A percentile compares a stretch with the other conserved stretches of the same genome.
Conservation (phyloP, 2,797 vertebrate species). For the Epinephelus coioides region DNA sequence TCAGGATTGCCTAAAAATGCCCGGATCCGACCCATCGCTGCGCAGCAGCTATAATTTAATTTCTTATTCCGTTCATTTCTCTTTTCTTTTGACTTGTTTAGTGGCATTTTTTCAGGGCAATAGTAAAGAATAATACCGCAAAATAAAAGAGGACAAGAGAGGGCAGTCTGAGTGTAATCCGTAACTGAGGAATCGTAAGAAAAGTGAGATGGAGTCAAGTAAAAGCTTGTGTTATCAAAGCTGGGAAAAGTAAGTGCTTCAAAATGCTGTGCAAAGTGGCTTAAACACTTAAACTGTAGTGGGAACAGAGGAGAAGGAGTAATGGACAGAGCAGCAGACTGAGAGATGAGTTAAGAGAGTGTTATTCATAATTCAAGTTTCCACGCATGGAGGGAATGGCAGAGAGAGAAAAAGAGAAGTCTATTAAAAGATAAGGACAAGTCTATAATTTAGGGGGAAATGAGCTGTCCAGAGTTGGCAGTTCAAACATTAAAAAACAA, state of each 20-base stretch:
- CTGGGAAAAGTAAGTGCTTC: slow-evolving; percentile 16
- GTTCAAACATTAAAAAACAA: slow-evolving; percentile 51
- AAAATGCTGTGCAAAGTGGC: slow-evolving; percentile 16
- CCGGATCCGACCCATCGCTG: too few relatives aligned
- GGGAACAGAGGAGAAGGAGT: slow-evolving; percentile 25
- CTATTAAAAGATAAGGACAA: slow-evolving; percentile 75
- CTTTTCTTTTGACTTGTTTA: background rate
- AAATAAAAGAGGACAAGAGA: background rate
- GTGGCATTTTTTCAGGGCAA: background rate
- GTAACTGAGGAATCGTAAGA: background rate
- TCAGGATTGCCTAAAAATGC: too few relatives aligned
- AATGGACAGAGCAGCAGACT: slow-evolving; percentile 43
- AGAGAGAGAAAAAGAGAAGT: slow-evolving; percentile 44
- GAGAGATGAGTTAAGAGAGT: slow-evolving; percentile 26
- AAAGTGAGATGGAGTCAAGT: background rate
- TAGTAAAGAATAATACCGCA: background rate
- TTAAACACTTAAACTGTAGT: slow-evolving; percentile 41
- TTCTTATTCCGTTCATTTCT: background rate
- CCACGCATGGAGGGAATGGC: slow-evolving; percentile 15
- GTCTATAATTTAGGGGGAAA: slow-evolving; percentile 65
- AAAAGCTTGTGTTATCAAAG: background rate
- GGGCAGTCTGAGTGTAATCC: background rate
- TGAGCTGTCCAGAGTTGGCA: slow-evolving; percentile 48
- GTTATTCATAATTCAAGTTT: slow-evolving; percentile 58
- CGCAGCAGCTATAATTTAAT: too few relatives aligned